phyloP scores from a whole-genome alignment of 2,888 invertebrate species.

The Sarcophaga caerulescens region DNA sequence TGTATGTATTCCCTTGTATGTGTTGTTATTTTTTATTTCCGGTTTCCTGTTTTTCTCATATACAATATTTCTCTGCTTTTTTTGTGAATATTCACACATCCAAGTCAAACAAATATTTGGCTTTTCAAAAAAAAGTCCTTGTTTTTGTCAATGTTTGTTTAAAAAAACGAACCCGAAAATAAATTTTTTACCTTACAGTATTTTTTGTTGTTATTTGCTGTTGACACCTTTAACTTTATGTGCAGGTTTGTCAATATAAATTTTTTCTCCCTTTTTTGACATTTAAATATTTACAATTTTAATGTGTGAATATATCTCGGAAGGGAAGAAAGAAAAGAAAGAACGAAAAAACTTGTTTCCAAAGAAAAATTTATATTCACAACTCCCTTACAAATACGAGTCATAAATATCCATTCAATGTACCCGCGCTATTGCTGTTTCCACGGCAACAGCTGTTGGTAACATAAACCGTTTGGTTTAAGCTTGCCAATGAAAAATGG shows the following conservation, averaged over 20 bases:
- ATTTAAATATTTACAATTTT: too few relatives aligned
- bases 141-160: conserved; percentile 19
- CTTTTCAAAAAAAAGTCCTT: not conserved
- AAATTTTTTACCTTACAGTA: conserved; percentile 1
- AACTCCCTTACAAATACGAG: conserved; percentile 10
- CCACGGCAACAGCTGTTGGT: conserved; percentile 5
- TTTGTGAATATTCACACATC: not conserved
- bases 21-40: too few relatives aligned
- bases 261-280: too few relatives aligned
- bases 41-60: too few relatives aligned
- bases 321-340: too few relatives aligned
- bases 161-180: not conserved
- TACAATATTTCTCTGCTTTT: too few relatives aligned
- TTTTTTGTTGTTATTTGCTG: conserved; percentile 21
- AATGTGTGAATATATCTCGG: too few relatives aligned
- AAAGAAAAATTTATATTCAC: not conserved
- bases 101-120: not conserved
- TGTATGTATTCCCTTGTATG: not conserved
- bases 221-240: conserved; percentile 27
- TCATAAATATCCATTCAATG: conserved; percentile 41
- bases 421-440: conserved; percentile 15
- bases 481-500: conserved; percentile 3
- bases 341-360: not conserved
- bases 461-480: not conserved
- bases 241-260: not conserved